A percentile compares a stretch with the other conserved stretches of the same genome.
These are phyloP conservation scores for Lysandra coridon DNA, from an alignment of 2,888 invertebrate species.

Conservation along the genomic window DNA sequence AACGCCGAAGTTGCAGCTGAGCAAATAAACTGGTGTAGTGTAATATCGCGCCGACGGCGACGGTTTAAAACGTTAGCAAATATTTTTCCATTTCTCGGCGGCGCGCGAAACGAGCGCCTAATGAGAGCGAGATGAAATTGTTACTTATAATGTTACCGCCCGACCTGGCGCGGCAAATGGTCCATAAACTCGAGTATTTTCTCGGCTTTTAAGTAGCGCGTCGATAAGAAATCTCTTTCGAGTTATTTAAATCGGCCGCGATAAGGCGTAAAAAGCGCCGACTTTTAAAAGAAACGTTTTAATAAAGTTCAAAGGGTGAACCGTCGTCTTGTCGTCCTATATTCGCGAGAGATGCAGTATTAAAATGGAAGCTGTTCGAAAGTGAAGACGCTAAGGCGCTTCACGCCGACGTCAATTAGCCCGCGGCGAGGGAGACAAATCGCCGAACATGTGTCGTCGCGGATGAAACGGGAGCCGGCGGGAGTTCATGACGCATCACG, in stretches of 20 bases:
- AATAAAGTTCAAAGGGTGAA: background rate
- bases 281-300: background rate
- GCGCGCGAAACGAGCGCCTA: conserved; percentile 39
- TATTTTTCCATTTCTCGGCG: conserved; percentile 32
- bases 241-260: conserved; percentile 2
- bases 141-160: conserved; percentile 40
- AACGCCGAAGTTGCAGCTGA: background rate
- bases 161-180: conserved; percentile 28
- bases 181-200: conserved; percentile 33
- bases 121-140: conserved; percentile 42
- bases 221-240: conserved; percentile 23
- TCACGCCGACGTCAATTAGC: background rate
- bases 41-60: background rate
- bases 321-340: background rate
- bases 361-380: background rate
- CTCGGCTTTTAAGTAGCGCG: conserved; percentile 15
- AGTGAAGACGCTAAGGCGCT: background rate
- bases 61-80: background rate
- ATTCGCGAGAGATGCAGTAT: background rate
- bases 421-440: background rate
- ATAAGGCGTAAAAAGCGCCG: background rate
- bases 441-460: background rate
- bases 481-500: background rate
- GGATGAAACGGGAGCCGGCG: background rate
- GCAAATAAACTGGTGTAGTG: conserved; percentile 6